phyloP scores from a whole-genome alignment of 2,888 invertebrate species.

The Lasioglossum figueresi region DNA sequence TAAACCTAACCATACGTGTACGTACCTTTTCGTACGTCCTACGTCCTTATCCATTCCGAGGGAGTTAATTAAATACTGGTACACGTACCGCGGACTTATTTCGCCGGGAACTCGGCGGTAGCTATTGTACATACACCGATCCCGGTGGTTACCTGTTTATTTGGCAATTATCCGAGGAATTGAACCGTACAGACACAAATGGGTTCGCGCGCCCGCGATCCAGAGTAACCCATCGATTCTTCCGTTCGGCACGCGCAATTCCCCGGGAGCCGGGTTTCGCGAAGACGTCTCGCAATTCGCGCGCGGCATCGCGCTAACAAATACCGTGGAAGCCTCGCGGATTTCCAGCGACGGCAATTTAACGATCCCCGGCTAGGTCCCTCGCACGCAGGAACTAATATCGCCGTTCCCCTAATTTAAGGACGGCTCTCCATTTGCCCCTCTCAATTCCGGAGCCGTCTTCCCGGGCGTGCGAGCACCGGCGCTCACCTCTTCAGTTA shows the following conservation, averaged over 20 bases:
- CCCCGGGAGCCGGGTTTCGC: not conserved
- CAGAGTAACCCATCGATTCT: not conserved
- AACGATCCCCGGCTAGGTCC: conserved; percentile 29
- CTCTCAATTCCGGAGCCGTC: conserved; percentile 64
- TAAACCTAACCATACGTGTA: not conserved
- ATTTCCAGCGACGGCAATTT: conserved; percentile 33
- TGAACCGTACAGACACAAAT: not conserved
- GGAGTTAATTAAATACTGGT: conserved; percentile 13
- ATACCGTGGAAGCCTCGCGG: not conserved
- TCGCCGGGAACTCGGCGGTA: not conserved
- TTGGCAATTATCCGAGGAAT: conserved; percentile 8
- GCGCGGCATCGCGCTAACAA: not conserved
- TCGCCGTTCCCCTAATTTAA: conserved; percentile 66
- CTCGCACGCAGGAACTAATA: conserved; percentile 51
- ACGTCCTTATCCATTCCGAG: not conserved
- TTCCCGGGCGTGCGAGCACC: conserved; percentile 25
- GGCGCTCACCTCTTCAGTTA: conserved; percentile 68
- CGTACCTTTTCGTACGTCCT: not conserved
- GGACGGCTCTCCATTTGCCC: conserved; percentile 67
- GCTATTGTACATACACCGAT: not conserved
- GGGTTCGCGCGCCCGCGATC: not conserved
- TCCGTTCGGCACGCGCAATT: not conserved
- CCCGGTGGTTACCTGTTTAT: not conserved
- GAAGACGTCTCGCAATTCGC: conserved; percentile 3
- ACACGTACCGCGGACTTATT: conserved; percentile 9